Evolutionary conservation across 2,113 vertebrate genomes (phyloP), one percentile per base, ranked within the genome.

Genomic region (Murina feae): DNA sequence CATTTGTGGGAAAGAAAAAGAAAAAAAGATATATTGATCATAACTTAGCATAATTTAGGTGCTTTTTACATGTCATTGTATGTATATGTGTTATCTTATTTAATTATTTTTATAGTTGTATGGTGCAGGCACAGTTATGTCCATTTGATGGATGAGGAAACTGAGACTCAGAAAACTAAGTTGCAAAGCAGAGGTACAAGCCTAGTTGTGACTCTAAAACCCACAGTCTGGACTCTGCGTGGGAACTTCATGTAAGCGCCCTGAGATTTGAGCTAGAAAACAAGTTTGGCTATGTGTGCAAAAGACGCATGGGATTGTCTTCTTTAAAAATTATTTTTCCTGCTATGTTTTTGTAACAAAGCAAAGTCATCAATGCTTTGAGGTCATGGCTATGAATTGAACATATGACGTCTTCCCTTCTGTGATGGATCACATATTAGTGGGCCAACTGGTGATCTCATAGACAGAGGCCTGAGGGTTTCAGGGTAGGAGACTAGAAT

Each of bases 261-360:
- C 44, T 75, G 39, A 83, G 49, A 75, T 84, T 94, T 87, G 75
- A 53, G 32, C 18, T 87, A 49, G 76, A 55, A 83, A 86, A 63
- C n/a, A 74, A 84, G 17, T 23, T 74, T 94, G 60, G 37, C 35
- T 20, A 87, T 23, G 63, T 25, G 9, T 47, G 21, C 9, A 65
- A 21, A 85, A 80, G 17, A 42, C 44, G 82, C 51, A 91, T 47
- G 42, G 32, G 35, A 37, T 37, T 95, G 23, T 25, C 11, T 76
- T 78, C 79, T 74, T 35, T 16, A 10, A 68, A 51, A n/a, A 12
- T 23, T 49, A 44, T 60, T 88, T 92, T 80, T 66, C 28, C 63
- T 75, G 60, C 44, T 79, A 35, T 51, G 16, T 96, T 92, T 93
- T 86, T 74, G 23, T 44, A n/a, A 53, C 25, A 91, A 75, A 90